A percentile compares a stretch with the other conserved stretches of the same genome.
Evolutionary conservation across 2,888 invertebrate species (phyloP).

Genomic region (Ceratothoa steindachneri): DNA sequence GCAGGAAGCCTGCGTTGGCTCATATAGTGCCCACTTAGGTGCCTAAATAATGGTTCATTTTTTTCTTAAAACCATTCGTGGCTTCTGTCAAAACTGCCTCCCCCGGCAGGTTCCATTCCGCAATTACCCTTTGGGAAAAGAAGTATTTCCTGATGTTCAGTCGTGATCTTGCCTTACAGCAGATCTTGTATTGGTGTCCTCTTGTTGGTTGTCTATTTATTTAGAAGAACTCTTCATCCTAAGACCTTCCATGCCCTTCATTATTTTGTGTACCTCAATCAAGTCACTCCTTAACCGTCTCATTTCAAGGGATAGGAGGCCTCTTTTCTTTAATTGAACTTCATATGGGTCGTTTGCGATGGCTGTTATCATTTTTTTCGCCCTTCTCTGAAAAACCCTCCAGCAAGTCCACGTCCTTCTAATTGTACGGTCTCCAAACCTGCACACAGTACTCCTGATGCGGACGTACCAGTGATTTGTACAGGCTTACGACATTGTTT

Average conservation of each 20-base stretch:
- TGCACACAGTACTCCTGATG: neutral
- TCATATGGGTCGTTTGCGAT: constrained; percentile 1
- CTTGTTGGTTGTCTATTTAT: no score
- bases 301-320: constrained; percentile 7
- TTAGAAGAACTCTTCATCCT: neutral
- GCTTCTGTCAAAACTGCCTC: neutral
- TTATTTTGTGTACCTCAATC: constrained; percentile 13
- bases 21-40: neutral
- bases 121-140: constrained; percentile 4
- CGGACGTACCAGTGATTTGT: constrained; percentile 9
- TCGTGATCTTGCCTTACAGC: neutral
- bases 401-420: neutral
- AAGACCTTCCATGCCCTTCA: neutral
- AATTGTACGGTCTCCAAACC: constrained; percentile 1
- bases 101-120: constrained; percentile 9
- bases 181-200: neutral
- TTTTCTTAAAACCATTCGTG: neutral
- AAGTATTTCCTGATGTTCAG: constrained; percentile 6
- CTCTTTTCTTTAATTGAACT: neutral
- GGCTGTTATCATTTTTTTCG: neutral
- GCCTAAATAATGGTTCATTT: neutral
- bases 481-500: neutral
- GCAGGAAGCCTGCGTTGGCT: constrained; percentile 18
- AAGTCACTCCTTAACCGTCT: constrained; percentile 1
- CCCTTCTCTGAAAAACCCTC: neutral